A percentile compares a stretch with the other conserved stretches of the same genome.
phyloP scores from a whole-genome alignment of 2,113 vertebrate genomes.

The Zingel zingel region DNA sequence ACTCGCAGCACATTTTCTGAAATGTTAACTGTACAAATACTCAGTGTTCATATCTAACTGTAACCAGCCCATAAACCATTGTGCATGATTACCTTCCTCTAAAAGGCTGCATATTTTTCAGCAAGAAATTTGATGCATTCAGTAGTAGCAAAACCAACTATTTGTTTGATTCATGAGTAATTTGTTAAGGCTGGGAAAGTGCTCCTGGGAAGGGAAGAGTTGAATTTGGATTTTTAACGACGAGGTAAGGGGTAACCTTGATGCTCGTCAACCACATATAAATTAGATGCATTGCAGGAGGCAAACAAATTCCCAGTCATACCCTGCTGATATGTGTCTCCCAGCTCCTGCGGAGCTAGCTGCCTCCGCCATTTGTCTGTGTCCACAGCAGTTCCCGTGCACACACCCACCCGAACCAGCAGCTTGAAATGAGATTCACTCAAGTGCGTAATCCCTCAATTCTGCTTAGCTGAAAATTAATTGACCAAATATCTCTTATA shows the following conservation, averaged over 20 bases:
- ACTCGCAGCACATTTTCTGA: neutral
- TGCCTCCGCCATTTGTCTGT: constrained; percentile 73
- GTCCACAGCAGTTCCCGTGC: constrained; percentile 50
- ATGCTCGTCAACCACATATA: constrained; percentile 54
- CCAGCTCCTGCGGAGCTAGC: constrained; percentile 55
- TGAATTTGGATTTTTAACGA: constrained; percentile 63
- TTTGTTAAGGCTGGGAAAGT: constrained; percentile 58
- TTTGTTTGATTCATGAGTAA: constrained; percentile 59
- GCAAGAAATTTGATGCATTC: constrained; percentile 41
- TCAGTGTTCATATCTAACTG: neutral
- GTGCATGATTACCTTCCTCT: constrained; percentile 14
- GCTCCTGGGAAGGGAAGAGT: constrained; percentile 52
- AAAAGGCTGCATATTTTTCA: constrained; percentile 26
- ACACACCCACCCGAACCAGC: constrained; percentile 64
- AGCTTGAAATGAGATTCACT: constrained; percentile 83
- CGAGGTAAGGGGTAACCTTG: constrained; percentile 56
- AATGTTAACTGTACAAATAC: constrained; percentile 5
- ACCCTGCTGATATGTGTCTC: constrained; percentile 51
- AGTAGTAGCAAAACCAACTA: constrained; percentile 35
- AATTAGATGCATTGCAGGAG: constrained; percentile 57
- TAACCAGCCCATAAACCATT: constrained; percentile 5
- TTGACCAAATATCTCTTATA: constrained; percentile 75
- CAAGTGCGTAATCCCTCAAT: constrained; percentile 80
- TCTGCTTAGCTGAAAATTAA: constrained; percentile 81
- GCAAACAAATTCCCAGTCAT: constrained; percentile 58